These are phyloP conservation scores for Drosophila lacteicornis DNA, from an alignment of 1,140 invertebrate genomes.

Conservation along the genomic window DNA sequence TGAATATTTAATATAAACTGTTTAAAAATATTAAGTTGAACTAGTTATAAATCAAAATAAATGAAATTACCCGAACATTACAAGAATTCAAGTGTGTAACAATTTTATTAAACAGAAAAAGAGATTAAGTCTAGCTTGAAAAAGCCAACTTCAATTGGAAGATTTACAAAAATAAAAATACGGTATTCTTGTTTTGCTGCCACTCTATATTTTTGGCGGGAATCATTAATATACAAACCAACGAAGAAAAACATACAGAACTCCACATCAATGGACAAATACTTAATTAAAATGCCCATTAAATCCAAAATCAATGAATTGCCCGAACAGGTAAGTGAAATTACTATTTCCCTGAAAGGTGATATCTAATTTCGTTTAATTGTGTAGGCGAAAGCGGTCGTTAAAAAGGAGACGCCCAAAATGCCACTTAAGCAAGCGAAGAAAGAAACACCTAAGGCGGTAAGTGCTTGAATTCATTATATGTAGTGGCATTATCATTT, in stretches of 20 bases:
- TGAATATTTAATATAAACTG: too few species aligned
- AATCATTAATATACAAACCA: slow-evolving; percentile 30
- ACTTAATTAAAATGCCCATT: slow-evolving; percentile 56
- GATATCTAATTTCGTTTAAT: neutral
- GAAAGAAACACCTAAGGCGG: slow-evolving; percentile 16
- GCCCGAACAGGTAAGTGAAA: slow-evolving; percentile 21
- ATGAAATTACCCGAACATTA: too few species aligned
- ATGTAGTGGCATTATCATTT: neutral
- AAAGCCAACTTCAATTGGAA: neutral
- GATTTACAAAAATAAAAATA: neutral
- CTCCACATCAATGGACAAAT: slow-evolving; percentile 57
- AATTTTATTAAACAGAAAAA: neutral
- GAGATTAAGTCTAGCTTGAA: neutral
- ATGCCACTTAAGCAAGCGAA: neutral
- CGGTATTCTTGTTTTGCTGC: neutral
- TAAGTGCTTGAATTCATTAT: neutral
- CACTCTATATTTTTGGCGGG: slow-evolving; percentile 51
- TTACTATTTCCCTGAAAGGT: rapidly evolving
- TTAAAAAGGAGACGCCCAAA: slow-evolving; percentile 34
- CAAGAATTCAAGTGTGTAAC: too few species aligned
- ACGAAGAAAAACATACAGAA: neutral
- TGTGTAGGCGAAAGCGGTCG: slow-evolving; percentile 11
- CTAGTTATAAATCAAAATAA: too few species aligned
- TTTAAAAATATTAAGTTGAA: too few species aligned
- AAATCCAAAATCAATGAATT: slow-evolving; percentile 29